Evolutionary conservation across 1,140 invertebrate species (phyloP).

Genomic region (Caerostris darwini): DNA sequence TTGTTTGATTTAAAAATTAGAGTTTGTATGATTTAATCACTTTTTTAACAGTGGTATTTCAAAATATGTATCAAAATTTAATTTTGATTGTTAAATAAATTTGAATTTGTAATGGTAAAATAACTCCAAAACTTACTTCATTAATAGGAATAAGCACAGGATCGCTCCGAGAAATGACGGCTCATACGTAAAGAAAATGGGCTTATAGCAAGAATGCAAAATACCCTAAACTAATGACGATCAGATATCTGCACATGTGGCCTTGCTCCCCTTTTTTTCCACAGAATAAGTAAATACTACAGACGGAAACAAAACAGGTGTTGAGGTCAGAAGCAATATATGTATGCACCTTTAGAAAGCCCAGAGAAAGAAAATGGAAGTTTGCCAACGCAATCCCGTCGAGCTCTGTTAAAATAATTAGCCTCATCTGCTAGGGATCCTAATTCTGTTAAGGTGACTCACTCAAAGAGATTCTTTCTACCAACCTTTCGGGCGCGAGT

Average conservation of each 20-base stretch:
- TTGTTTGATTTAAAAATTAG: too few relatives aligned
- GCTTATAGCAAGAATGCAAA: neutral
- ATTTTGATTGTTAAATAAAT: too few relatives aligned
- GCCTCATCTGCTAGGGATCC: constrained; percentile 19
- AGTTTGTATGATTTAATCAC: too few relatives aligned
- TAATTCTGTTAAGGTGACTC: constrained; percentile 43
- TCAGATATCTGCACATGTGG: neutral
- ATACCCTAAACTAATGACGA: neutral
- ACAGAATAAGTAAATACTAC: neutral
- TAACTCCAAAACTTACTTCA: too few relatives aligned
- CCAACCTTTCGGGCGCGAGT: neutral
- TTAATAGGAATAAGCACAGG: too few relatives aligned
- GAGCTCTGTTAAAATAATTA: constrained; percentile 47
- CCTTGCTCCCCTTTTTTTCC: neutral
- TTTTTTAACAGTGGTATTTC: too few relatives aligned
- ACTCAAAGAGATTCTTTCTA: constrained; percentile 8
- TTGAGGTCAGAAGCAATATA: neutral
- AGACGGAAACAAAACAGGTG: neutral
- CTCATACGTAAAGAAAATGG: neutral
- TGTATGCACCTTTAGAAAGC: neutral
- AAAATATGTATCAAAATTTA: too few relatives aligned
- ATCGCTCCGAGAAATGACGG: neutral
- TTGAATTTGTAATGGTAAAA: too few relatives aligned
- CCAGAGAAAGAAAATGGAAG: neutral
- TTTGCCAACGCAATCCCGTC: neutral